Base-by-base conservation (phyloP, 2,888 invertebrate genomes). In the Amaurobius ferox region DNA sequence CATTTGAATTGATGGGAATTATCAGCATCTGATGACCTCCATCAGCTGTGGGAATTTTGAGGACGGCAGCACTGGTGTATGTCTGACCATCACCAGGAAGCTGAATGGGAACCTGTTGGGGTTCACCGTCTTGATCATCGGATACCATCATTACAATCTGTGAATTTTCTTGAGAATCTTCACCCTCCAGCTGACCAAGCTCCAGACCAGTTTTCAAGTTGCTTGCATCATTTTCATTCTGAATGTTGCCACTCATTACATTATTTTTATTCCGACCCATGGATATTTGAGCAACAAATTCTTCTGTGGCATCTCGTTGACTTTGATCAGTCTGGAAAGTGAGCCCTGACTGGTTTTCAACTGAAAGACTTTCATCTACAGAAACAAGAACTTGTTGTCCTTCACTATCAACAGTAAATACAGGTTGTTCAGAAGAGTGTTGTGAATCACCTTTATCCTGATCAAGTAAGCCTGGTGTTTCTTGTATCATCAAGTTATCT, bases 31-130 rank as follows among this genome's bases (percentile, higher is more conserved):
- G 79, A 39, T 86, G 80, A 1, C 80, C 80, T 6, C 88, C 88
- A 73, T 88, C 88, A n/a, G 85, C 72, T 23, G 88, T 88, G 6
- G 86, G 88, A 26, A 88, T 80, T 32, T 88, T 88, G 11, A 88
- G 76, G 23, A 88, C 77, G 16, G 88, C 85, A 19, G 83, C 79
- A 66, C 79, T 79, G 1, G 87, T 62, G 39, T 80, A 88, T 1
- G 88, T 66, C 39, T 88, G 86, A 7, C 35, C 35, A 32, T 86
- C 86, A 44, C 79, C 85, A 23, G 68, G 79, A 48, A 87, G 26
- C 35, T 86, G 79, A 30, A 88, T 79, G 0, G 86, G 86, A 7
- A 81, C 66, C 2, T 86, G 88, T 23, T 87, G 87, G 6, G 44
- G 23, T 44, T 87, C 79, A 23, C 74, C 79, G 11, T 68, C 81